Base-by-base conservation (phyloP, 1,140 invertebrate genomes). In the Zaprionus lachaisei region DNA sequence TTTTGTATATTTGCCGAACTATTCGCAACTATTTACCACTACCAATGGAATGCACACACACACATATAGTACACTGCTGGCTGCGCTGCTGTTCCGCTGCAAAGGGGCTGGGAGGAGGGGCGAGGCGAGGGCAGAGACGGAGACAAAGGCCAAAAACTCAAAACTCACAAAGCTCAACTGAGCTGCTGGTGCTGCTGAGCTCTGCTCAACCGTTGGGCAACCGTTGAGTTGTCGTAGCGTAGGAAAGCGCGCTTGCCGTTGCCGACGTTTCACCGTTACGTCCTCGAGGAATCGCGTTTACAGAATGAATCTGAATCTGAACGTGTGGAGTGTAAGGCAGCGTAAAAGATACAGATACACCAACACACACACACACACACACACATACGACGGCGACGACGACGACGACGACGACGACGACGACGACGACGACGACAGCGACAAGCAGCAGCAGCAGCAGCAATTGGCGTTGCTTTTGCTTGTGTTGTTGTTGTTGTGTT, bases 281-380 rank as follows among this genome's bases (percentile, higher is more conserved):
- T 92, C 91, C 91, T 92, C 91, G 91, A 92, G 91, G 91, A 92
- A 92, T 92, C 91, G 91, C 91, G 91, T 84, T 92, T 92, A 92
- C 91, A 92, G 91, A 92, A 92, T 92, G 91, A 92, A 92, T 92
- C 91, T 91, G 91, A 92, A 91, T 92, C 91, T 91, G 91, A 92
- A 91, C 87, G 91, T 92, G 91, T 90, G 83, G 81, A 91, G 91
- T 92, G 91, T 92, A 91, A 92, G 91, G 91, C 84, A 87, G 84
- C 91, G 91, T 92, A 91, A 92, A 92, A 91, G 85, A 89, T 89
- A 89, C 82, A 90, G 81, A 91, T 74, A 91, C 72, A 76, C 66
- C 72, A 66, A 76, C 63, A 61, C 71, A 67, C 47, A 60, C n/a
- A 60, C 55, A 69, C 57, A 67, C 6, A 31, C 26, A 28, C 44